Conservation (phyloP, 53 echinoderm and acorn worm species). For the Henricia sp. region DNA sequence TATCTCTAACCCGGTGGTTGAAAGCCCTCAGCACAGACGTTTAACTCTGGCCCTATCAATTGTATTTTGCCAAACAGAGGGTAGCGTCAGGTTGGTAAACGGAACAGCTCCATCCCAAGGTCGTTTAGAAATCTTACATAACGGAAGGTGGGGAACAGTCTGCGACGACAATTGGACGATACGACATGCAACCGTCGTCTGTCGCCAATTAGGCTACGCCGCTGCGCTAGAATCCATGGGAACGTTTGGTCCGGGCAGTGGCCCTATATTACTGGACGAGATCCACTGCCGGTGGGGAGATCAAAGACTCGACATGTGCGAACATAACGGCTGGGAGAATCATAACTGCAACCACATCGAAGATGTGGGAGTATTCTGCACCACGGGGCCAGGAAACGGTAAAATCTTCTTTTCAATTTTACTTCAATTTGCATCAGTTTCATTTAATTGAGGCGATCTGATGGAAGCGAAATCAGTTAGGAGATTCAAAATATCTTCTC, state of each 20-base stretch:
- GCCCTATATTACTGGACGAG: conserved; percentile 9
- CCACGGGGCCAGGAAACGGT: no score
- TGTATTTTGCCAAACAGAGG: not conserved
- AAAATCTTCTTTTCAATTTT: no score
- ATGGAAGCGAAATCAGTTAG: not conserved
- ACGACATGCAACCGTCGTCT: not conserved
- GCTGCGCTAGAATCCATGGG: not conserved
- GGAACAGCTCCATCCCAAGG: conserved; percentile 2
- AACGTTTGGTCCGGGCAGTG: not conserved
- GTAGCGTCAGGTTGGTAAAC: conserved; percentile 5
- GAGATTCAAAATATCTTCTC: not conserved
- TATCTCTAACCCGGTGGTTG: no score
- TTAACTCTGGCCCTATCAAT: no score
- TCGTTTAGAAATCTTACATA: conserved; percentile 11
- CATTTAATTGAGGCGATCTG: not conserved
- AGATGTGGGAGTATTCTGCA: conserved; percentile 15
- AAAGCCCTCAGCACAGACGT: no score
- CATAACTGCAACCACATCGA: conserved; percentile 1
- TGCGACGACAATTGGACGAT: conserved; percentile 9
- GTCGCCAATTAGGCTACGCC: conserved; percentile 19
- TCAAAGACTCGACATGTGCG: not conserved
- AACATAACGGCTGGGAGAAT: not conserved
- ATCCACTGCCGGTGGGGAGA: not conserved
- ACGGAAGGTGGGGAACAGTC: conserved; percentile 24
- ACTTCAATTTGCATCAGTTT: not conserved